Evolutionary conservation across 2,113 vertebrate species (phyloP), one percentile per base, ranked within the genome.

Genomic region (Phylloscopus whistleri): DNA sequence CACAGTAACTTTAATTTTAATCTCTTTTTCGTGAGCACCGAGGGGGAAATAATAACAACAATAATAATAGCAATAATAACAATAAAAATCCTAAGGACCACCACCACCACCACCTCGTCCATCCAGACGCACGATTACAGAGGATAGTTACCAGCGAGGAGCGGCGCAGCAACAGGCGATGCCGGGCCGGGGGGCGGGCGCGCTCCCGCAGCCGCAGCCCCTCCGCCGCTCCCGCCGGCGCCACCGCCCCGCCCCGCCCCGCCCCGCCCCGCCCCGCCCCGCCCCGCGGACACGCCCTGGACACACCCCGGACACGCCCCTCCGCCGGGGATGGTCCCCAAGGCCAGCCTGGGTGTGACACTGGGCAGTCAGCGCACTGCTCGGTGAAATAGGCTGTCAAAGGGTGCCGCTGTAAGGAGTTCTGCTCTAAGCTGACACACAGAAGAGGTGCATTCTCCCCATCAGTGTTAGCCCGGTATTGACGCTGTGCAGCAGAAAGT

Each of bases 331-430:
- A 24, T 0, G 3, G 39, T 14, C 17, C 35, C 31, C 43, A 1
- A 0, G 44, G 31, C 6, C 58, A 1, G 58, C 35, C n/a, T 0
- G 66, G 51, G 5, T 7, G 30, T 9, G 49, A 0, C 18, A 0
- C 16, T 1, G 35, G 43, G 28, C 46, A 0, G 64, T 10, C 33
- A 1, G 5, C 6, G 13, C 39, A 0, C 4, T 7, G 59, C 53
- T 68, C 49, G 9, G 30, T 3, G 37, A 23, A 43, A 5, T 0
- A 1, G 1, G 0, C 16, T 23, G 62, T 13, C 51, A 2, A 26
- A 46, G 33, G 20, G 7, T 23, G 1, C 6, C 7, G 31, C 56
- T 37, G 24, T 26, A 1, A 21, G 22, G 44, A 43, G 24, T 7
- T 70, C 23, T 53, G 60, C 41, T 44, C 12, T 14, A 5, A 23